These are phyloP conservation scores for Noturus placidus DNA, from an alignment of 2,113 vertebrate genomes.

Conservation along the genomic window DNA sequence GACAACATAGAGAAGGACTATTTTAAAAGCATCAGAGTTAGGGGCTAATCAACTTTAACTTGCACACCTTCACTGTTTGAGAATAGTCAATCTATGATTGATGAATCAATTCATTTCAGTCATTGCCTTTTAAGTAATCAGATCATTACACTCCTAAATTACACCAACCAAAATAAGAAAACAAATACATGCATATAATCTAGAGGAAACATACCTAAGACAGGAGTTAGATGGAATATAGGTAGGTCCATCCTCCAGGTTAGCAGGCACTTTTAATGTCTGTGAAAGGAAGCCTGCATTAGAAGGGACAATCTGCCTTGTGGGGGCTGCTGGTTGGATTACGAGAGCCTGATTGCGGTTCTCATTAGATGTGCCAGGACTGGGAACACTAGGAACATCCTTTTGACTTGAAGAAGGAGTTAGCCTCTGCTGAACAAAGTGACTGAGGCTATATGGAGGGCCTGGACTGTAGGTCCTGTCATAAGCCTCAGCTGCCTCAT, in stretches of 20 bases:
- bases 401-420: constrained; percentile 3
- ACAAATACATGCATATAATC: not conserved
- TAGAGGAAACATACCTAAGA: not conserved
- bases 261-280: not conserved
- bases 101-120: not conserved
- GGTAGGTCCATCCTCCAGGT: not conserved
- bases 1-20: not conserved
- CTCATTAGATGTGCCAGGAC: not conserved
- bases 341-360: not conserved
- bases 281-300: not conserved
- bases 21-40: not conserved
- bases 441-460: constrained; percentile 58
- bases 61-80: not conserved
- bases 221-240: not conserved
- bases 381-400: not conserved
- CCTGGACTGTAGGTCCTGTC: constrained; percentile 65
- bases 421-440: constrained; percentile 38
- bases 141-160: not conserved
- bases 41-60: not conserved
- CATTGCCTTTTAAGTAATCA: not conserved
- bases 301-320: not conserved
- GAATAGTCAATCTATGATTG: not conserved
- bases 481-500: constrained; percentile 56
- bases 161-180: not conserved
- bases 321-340: not conserved